Evolutionary conservation across 2,797 vertebrate species (phyloP).

Genomic region (Pelodytes ibericus): DNA sequence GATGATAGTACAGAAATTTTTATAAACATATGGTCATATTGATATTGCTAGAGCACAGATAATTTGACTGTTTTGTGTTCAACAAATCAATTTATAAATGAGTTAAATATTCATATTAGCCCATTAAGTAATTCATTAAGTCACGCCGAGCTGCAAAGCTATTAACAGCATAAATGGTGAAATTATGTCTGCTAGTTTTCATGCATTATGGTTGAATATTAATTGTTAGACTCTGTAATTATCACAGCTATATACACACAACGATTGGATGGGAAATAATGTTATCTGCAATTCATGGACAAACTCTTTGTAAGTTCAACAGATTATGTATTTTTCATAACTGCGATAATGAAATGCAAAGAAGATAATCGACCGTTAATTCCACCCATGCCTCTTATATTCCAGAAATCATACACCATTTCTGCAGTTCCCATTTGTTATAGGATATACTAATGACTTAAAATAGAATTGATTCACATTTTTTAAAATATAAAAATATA

Average conservation of each 20-base stretch:
- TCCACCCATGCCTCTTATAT: neutral
- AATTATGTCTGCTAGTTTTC: conserved; percentile 43
- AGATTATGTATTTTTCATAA: neutral
- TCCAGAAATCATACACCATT: neutral
- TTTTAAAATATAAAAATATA: too few species aligned
- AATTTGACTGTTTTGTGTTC: conserved; percentile 40
- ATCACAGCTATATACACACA: conserved; percentile 14
- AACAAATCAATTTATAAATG: conserved; percentile 47
- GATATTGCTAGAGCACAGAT: conserved; percentile 37
- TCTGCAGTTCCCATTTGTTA: too few species aligned
- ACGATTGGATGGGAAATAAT: conserved; percentile 9
- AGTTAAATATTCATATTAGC: conserved; percentile 53
- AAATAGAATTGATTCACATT: too few species aligned
- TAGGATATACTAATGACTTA: too few species aligned
- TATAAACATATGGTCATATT: conserved; percentile 35
- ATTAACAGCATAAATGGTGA: conserved; percentile 42
- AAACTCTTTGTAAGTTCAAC: conserved; percentile 8
- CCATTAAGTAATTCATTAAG: conserved; percentile 50
- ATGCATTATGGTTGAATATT: conserved; percentile 37
- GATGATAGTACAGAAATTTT: conserved; percentile 8
- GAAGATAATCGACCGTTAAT: neutral
- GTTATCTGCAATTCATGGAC: conserved; percentile 3
- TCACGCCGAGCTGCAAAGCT: conserved; percentile 30
- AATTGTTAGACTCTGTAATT: conserved; percentile 32
- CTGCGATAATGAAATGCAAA: neutral